Evolutionary conservation across 2,797 vertebrate genomes (phyloP).

Genomic region (Muraenolepis orangiensis): DNA sequence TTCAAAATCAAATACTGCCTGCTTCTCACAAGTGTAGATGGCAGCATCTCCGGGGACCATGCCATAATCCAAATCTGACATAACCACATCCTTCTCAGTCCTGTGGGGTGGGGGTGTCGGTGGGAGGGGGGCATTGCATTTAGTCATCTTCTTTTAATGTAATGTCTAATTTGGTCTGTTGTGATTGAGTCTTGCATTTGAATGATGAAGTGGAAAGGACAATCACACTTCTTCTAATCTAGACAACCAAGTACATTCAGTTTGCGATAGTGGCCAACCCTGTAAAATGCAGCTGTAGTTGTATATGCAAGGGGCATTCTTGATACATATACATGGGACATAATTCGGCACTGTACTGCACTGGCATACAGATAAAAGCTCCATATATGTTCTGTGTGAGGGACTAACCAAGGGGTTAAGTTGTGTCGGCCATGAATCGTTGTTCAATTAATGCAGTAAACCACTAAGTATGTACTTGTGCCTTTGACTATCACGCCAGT

Average conservation of each 20-base stretch:
- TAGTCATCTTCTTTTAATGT: background rate
- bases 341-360: background rate
- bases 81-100: background rate
- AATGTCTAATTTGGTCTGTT: background rate
- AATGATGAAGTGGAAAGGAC: background rate
- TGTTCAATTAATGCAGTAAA: background rate
- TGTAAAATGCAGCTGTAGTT: background rate
- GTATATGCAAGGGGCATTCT: background rate
- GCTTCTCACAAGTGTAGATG: background rate
- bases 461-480: background rate
- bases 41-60: background rate
- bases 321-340: background rate
- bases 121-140: background rate
- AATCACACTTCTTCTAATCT: background rate
- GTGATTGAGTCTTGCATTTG: background rate
- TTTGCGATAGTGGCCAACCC: background rate
- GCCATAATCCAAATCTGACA: background rate
- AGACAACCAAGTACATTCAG: background rate
- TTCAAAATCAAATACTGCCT: background rate
- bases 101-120: background rate
- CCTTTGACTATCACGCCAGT: conserved; percentile 13
- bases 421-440: background rate
- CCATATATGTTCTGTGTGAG: background rate
- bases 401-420: background rate
- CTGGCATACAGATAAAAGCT: background rate